Conservation (phyloP, 2,888 invertebrate genomes). For the Yponomeuta plumbellus region DNA sequence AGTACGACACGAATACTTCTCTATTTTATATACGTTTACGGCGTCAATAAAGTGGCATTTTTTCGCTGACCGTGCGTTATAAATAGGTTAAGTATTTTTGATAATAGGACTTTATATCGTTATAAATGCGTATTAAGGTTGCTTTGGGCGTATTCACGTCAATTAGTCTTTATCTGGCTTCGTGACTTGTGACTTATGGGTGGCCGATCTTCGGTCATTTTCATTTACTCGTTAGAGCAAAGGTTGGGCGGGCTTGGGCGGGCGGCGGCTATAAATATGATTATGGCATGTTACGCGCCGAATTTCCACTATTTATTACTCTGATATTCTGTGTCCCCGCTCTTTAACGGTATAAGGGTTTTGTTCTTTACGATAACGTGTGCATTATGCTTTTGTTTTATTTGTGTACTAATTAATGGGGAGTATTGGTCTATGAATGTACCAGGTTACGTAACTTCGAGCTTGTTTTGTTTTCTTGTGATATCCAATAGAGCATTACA, state of each 20-base stretch:
- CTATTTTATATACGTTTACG: slow-evolving; percentile 2
- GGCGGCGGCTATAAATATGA: slow-evolving; percentile 48
- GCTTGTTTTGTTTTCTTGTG: too few species aligned
- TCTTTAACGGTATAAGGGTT: slow-evolving; percentile 9
- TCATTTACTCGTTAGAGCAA: background rate
- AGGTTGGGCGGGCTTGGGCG: slow-evolving; percentile 10
- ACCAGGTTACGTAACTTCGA: too few species aligned
- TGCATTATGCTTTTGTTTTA: slow-evolving; percentile 14
- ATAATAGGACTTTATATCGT: slow-evolving; percentile 64
- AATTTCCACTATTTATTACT: slow-evolving; percentile 20
- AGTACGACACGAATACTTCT: slow-evolving; percentile 9
- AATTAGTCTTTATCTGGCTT: slow-evolving; percentile 63
- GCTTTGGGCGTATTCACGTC: slow-evolving; percentile 61
- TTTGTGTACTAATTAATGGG: slow-evolving; percentile 16
- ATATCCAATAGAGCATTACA: too few species aligned
- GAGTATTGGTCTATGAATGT: background rate
- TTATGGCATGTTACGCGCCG: slow-evolving; percentile 37
- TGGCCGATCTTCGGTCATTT: slow-evolving; percentile 55
- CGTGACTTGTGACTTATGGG: slow-evolving; percentile 72
- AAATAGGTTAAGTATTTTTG: slow-evolving; percentile 72
- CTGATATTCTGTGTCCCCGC: slow-evolving; percentile 19
- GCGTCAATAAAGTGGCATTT: slow-evolving; percentile 10
- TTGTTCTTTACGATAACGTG: slow-evolving; percentile 16
- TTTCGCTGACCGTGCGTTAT: slow-evolving; percentile 29
- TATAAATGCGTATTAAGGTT: slow-evolving; percentile 68